These are phyloP conservation scores for Rhineura floridana DNA, from an alignment of 2,113 vertebrate species.

Conservation along the genomic window DNA sequence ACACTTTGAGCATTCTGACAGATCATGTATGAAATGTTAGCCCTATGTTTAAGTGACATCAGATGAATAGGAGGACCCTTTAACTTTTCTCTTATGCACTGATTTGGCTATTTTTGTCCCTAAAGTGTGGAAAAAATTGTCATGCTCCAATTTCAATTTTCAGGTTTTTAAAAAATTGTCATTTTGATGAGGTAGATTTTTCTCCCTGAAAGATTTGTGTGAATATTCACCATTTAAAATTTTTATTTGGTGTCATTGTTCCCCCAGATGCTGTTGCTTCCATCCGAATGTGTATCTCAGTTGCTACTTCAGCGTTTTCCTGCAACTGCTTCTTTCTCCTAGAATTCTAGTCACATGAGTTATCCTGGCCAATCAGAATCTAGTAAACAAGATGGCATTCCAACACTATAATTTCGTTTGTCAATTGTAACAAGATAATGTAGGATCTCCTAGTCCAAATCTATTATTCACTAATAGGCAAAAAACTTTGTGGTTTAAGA, in stretches of 20 bases:
- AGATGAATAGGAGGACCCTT: background rate
- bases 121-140: background rate
- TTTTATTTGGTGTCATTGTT: background rate
- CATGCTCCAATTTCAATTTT: background rate
- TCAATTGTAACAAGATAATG: background rate
- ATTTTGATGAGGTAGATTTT: background rate
- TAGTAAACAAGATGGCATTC: background rate
- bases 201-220: background rate
- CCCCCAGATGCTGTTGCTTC: background rate
- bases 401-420: no score
- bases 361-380: background rate
- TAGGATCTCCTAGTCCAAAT: no score
- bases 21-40: background rate
- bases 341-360: background rate
- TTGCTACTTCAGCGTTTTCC: background rate
- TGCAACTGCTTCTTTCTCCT: background rate
- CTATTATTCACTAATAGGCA: no score
- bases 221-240: background rate
- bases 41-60: background rate
- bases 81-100: background rate
- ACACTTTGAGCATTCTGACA: slow-evolving; percentile 3
- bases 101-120: background rate
- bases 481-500: no score
- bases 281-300: background rate
- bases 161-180: background rate